Percentiles rank a stretch among this genome's conserved stretches.
phyloP scores from a whole-genome alignment of 2,888 invertebrate species.

The Mythimna lalbum region DNA sequence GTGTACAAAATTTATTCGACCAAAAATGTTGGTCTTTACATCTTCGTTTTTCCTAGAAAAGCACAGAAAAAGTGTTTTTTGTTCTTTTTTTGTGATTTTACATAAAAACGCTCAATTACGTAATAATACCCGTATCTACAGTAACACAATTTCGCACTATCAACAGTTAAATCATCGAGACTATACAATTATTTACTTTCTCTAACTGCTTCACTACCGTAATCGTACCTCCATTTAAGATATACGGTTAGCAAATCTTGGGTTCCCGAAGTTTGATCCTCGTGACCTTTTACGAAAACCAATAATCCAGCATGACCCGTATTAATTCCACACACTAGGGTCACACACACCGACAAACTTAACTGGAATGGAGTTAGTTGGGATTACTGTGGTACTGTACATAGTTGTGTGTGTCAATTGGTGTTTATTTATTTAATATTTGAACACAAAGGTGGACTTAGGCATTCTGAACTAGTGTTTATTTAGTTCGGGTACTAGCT shows the following conservation, averaged over 20 bases:
- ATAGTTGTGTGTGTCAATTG: background rate
- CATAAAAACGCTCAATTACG: no score
- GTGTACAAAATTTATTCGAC: no score
- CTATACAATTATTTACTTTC: background rate
- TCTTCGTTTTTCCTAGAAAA: no score
- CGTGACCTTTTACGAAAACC: slow-evolving; percentile 41
- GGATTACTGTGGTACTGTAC: slow-evolving; percentile 31
- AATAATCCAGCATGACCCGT: slow-evolving; percentile 40
- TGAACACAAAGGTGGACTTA: no score
- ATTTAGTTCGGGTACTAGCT: no score
- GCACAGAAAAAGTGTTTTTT: no score
- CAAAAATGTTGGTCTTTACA: no score
- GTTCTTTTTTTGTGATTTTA: no score
- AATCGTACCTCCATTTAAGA: slow-evolving; percentile 25
- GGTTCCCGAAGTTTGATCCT: slow-evolving; percentile 34
- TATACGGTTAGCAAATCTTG: slow-evolving; percentile 44
- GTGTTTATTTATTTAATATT: background rate
- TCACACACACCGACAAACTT: slow-evolving; percentile 18
- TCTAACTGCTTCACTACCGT: background rate
- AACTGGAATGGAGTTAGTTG: slow-evolving; percentile 12
- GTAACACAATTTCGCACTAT: no score
- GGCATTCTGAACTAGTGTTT: no score
- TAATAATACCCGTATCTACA: no score
- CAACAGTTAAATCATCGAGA: background rate
- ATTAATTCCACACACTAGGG: slow-evolving; percentile 43